phyloP scores from a whole-genome alignment of 30 jellyfish, hydroid and myxozoan genomes.

The Hydra vulgaris region DNA sequence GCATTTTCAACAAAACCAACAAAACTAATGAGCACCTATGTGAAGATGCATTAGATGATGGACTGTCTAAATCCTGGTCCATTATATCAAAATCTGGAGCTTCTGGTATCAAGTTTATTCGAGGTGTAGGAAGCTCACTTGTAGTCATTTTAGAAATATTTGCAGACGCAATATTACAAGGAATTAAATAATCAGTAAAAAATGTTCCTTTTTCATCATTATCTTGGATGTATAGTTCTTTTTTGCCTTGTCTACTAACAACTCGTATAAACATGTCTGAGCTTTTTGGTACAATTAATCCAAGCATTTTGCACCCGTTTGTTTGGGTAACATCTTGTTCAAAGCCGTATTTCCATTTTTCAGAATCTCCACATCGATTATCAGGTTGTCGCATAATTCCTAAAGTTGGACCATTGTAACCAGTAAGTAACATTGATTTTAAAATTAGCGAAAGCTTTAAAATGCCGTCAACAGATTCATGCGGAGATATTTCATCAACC shows the following conservation, averaged over 20 bases:
- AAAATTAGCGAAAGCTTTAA: background rate
- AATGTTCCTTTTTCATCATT: background rate
- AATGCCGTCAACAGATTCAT: background rate
- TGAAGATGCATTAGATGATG: background rate
- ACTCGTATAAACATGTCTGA: background rate
- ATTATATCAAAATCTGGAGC: background rate
- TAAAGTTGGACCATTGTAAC: background rate
- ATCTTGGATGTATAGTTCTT: constrained; percentile 11
- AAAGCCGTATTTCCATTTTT: constrained; percentile 53
- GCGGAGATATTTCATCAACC: background rate
- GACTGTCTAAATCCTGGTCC: background rate
- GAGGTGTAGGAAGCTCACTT: background rate
- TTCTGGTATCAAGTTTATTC: background rate
- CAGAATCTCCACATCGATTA: constrained; percentile 57
- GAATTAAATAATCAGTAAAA: background rate
- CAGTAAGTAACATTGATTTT: background rate
- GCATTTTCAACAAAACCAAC: background rate
- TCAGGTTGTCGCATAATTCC: background rate
- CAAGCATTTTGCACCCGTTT: constrained; percentile 53
- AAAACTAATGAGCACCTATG: background rate
- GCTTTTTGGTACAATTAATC: constrained; percentile 42
- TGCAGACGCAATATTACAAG: constrained; percentile 3
- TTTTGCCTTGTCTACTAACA: background rate
- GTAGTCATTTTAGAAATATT: background rate
- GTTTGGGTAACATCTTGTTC: constrained; percentile 70